Conservation (phyloP, 35 echinoderm and acorn worm genomes). For the Apostichopus parvimensis region DNA sequence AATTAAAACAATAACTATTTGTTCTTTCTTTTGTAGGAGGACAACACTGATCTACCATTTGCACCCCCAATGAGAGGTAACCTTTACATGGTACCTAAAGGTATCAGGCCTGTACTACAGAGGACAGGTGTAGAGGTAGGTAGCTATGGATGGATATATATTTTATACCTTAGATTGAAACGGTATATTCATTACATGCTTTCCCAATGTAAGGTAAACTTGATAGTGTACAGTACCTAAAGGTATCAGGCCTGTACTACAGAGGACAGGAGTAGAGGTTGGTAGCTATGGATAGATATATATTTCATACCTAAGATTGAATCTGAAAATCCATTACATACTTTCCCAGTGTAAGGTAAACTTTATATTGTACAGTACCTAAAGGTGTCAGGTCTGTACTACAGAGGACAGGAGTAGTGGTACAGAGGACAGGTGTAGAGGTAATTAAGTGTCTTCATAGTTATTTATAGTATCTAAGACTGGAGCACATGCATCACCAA, state of each 20-base stretch:
- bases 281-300: too few relatives aligned
- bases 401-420: not conserved
- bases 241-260: slow-evolving; percentile 68
- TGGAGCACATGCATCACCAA: too few relatives aligned
- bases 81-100: slow-evolving; percentile 80
- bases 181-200: not conserved
- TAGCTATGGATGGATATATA: not conserved
- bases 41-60: slow-evolving; percentile 77
- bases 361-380: too few relatives aligned
- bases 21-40: slow-evolving; percentile 53
- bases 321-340: too few relatives aligned
- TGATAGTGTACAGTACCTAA: slow-evolving; percentile 58
- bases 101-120: slow-evolving; percentile 79
- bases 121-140: slow-evolving; percentile 72
- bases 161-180: not conserved
- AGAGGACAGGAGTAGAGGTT: slow-evolving; percentile 65
- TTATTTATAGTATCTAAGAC: too few relatives aligned
- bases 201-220: slow-evolving; percentile 63
- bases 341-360: too few relatives aligned
- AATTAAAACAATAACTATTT: not conserved
- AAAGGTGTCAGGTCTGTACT: too few relatives aligned
- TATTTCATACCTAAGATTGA: too few relatives aligned
- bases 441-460: not conserved
- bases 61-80: slow-evolving; percentile 78
- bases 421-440: slow-evolving; percentile 22